phyloP scores from a whole-genome alignment of 2,888 invertebrate genomes.

The Polyploca ridens region DNA sequence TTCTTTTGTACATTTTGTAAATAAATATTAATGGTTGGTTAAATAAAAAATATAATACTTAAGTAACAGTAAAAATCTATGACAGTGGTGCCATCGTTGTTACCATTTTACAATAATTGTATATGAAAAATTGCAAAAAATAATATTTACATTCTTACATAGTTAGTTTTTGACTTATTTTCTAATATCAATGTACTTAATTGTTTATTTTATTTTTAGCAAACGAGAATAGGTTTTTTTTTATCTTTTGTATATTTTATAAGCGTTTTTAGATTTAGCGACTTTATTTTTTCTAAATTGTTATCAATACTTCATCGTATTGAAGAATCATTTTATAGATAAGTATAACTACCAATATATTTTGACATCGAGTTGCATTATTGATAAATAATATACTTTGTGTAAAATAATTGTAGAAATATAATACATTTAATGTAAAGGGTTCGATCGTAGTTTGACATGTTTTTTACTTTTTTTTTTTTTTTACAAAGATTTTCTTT shows the following conservation, averaged over 20 bases:
- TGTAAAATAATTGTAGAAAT: background rate
- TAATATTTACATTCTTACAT: conserved; percentile 24
- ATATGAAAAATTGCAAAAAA: conserved; percentile 22
- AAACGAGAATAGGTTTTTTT: conserved; percentile 28
- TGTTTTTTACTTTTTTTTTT: background rate
- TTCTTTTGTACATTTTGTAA: background rate
- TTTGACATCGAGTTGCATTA: background rate
- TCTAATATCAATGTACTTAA: conserved; percentile 43
- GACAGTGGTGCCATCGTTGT: conserved; percentile 75
- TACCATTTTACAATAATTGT: conserved; percentile 66
- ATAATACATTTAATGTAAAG: background rate
- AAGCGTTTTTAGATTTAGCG: conserved; percentile 21
- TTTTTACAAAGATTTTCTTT: background rate
- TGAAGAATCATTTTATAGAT: background rate
- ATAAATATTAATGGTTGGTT: too few relatives aligned
- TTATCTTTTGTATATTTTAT: conserved; percentile 25
- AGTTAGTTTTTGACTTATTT: conserved; percentile 49
- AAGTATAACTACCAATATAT: background rate
- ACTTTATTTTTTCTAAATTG: background rate
- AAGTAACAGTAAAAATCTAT: conserved; percentile 22
- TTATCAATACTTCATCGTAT: background rate
- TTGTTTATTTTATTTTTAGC: conserved; percentile 26
- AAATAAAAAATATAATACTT: conserved; percentile 17
- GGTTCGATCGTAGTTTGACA: background rate
- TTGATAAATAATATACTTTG: background rate